Conservation (phyloP, 2,888 invertebrate species). For the Mycalesis mineus region DNA sequence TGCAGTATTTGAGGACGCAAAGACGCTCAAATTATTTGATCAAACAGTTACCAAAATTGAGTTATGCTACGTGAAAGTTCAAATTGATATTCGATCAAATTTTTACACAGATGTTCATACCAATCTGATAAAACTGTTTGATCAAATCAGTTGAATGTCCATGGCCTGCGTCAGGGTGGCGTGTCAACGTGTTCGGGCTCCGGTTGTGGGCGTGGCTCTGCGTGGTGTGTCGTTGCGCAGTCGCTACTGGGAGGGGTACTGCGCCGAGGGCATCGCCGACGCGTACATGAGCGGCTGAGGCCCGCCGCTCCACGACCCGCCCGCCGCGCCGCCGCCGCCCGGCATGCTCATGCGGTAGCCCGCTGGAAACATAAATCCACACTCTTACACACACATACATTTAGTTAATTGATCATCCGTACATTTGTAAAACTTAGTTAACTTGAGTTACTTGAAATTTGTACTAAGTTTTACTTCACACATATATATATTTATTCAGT, state of each 20-base stretch:
- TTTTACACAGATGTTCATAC: too few species aligned
- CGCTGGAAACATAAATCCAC: conserved; percentile 46
- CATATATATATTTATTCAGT: too few species aligned
- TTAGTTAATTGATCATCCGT: too few species aligned
- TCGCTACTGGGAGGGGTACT: conserved; percentile 91
- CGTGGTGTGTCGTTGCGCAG: conserved; percentile 24
- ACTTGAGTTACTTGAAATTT: too few species aligned
- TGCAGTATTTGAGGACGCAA: too few species aligned
- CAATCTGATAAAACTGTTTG: too few species aligned
- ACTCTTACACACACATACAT: background rate
- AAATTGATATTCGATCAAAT: too few species aligned
- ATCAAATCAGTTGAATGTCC: background rate
- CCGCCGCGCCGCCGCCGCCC: conserved; percentile 66
- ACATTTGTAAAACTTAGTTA: too few species aligned
- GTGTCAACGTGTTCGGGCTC: conserved; percentile 17
- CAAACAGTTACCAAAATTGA: too few species aligned
- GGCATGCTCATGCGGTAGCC: conserved; percentile 82
- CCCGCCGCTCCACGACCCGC: conserved; percentile 73
- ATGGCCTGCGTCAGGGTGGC: background rate
- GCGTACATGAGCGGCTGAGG: conserved; percentile 84
- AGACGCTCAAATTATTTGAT: too few species aligned
- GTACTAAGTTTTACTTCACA: too few species aligned
- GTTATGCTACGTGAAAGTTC: too few species aligned
- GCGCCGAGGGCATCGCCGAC: conserved; percentile 88
- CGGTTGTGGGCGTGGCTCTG: conserved; percentile 25